Base-by-base conservation (phyloP, 1,140 invertebrate species). In the Coptotermes formosanus region DNA sequence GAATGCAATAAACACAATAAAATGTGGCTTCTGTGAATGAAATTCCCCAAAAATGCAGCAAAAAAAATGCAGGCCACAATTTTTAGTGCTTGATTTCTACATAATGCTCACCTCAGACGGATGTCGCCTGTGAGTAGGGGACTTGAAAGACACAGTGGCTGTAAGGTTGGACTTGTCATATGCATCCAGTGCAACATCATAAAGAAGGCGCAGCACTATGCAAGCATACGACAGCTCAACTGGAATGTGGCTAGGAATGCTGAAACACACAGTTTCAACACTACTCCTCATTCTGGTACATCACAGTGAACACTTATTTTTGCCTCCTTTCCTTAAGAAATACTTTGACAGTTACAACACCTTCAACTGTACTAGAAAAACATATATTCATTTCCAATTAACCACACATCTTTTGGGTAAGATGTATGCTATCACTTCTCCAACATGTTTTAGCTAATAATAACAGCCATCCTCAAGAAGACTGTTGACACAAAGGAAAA, bases 131-230 rank as follows among this genome's bases (percentile, higher is more conserved):
- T 92, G 92, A 88, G 93, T 94, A 12, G 94, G 95, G 19, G 94
- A 94, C 89, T 94, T 94, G 88, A 94, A 94, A 59, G 94, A 92
- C 25, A 94, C 91, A 43, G 92, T 89, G 84, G 91, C 91, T 84
- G 93, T 93, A 86, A 95, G 92, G 88, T 94, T 95, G 1, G 95
- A 95, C 89, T 97, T 96, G 89, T 98, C 97, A 89, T 97, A 98
- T 38, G 96, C 94, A 90, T 99, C 98, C 81, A 98, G 92, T 0
- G 97, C 97, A 84, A 98, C 96, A 89, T 98, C 97, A 89, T 98
- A 98, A 0, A 99, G 90, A 30, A 98, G 90, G 86, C 98, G 92
- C 88, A 98, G 92, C 9, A 98, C 92, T 19, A 97, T 92, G 89
- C 96, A 96, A 3, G 95, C 95, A 88, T 96, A 96, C 14, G 93